A percentile compares a stretch with the other conserved stretches of the same genome.
phyloP scores from a whole-genome alignment of 2,113 vertebrate species.

The Oncorhynchus mykiss region DNA sequence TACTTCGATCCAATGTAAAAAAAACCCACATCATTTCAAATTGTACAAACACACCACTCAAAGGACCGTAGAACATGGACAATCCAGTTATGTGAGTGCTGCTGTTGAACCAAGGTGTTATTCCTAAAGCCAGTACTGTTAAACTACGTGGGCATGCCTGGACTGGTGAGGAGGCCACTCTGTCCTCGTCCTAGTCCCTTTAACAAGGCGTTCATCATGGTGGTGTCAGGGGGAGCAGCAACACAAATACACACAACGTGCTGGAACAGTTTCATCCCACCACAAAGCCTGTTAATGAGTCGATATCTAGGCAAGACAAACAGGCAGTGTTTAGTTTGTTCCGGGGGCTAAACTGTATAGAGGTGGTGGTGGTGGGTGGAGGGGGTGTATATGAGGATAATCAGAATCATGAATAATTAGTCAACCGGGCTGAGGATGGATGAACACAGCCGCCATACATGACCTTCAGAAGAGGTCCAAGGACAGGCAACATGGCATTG shows the following conservation, averaged over 20 bases:
- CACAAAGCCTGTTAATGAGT: not conserved
- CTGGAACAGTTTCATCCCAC: not conserved
- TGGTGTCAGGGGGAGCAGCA: not conserved
- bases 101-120: not conserved
- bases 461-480: not conserved
- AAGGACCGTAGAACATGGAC: not conserved
- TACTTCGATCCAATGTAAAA: no score
- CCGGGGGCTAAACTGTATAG: not conserved
- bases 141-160: not conserved
- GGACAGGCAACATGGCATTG: not conserved
- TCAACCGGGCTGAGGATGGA: not conserved
- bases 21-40: no score
- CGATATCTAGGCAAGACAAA: conserved; percentile 1
- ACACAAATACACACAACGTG: no score
- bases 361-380: not conserved
- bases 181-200: not conserved
- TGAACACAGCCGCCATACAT: not conserved
- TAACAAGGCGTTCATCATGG: conserved; percentile 3
- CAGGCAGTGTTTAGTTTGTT: not conserved
- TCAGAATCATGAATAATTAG: not conserved
- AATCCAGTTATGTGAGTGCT: not conserved
- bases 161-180: not conserved
- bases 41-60: not conserved
- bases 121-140: not conserved
- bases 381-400: not conserved